These are phyloP conservation scores for Bombus haemorrhoidalis DNA, from an alignment of 1,140 invertebrate species.

Conservation along the genomic window DNA sequence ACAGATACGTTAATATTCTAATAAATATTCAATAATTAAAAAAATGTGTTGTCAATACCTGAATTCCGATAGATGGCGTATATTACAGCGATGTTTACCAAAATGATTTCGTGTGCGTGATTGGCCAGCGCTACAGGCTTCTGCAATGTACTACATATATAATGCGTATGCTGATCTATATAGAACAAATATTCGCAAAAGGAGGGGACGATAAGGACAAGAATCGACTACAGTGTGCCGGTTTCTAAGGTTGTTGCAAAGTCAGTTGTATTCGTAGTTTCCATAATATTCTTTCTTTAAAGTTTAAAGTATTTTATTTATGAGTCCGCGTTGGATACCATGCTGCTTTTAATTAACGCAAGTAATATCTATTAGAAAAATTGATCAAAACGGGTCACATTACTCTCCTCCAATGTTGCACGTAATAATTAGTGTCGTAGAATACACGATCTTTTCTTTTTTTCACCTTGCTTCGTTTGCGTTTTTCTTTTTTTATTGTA, in stretches of 20 bases:
- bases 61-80: background rate
- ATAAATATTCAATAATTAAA: no score
- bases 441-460: background rate
- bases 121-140: background rate
- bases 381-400: background rate
- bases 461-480: background rate
- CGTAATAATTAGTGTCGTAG: no score
- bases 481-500: background rate
- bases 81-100: no score
- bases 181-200: background rate
- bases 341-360: conserved; percentile 58
- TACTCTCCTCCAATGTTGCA: no score
- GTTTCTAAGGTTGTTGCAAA: background rate
- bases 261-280: background rate
- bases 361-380: conserved; percentile 57
- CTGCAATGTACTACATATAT: background rate
- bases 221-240: background rate
- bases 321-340: conserved; percentile 6
- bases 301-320: background rate
- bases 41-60: no score
- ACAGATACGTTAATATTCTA: no score
- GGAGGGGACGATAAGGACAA: no score
- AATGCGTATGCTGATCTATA: background rate
- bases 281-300: background rate
- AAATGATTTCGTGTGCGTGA: background rate